A percentile compares a stretch with the other conserved stretches of the same genome.
Conservation (phyloP, 1,140 invertebrate genomes). For the Zaprionus nigranus region DNA sequence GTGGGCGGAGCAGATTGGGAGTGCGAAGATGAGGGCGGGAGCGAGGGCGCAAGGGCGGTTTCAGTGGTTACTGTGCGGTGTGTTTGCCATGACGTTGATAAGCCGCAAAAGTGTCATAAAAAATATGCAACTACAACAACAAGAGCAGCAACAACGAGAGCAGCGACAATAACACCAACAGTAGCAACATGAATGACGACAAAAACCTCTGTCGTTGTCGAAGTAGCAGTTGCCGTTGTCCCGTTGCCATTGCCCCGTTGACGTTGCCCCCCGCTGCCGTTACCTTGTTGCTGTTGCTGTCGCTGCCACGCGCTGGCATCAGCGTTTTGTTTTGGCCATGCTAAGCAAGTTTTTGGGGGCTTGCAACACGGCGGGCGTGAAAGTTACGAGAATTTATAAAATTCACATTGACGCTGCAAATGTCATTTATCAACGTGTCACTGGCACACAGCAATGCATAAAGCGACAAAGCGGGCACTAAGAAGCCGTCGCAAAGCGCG, state of each 20-base stretch:
- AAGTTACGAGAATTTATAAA: constrained; percentile 82
- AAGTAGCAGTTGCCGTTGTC: background rate
- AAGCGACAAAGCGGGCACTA: constrained; percentile 4
- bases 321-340: constrained; percentile 74
- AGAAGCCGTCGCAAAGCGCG: background rate
- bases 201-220: constrained; percentile 31
- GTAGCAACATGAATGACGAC: background rate
- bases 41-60: constrained; percentile 42
- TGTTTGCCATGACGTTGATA: constrained; percentile 78
- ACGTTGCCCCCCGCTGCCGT: no score
- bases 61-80: constrained; percentile 57
- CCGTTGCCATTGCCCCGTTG: no score
- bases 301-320: constrained; percentile 45
- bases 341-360: constrained; percentile 49
- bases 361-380: constrained; percentile 55
- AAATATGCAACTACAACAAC: constrained; percentile 68
- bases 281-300: no score
- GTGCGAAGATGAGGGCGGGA: background rate
- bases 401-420: constrained; percentile 81
- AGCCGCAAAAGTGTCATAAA: constrained; percentile 81
- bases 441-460: constrained; percentile 53
- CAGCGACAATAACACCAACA: constrained; percentile 15
- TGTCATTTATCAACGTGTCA: constrained; percentile 82
- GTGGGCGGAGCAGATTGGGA: background rate
- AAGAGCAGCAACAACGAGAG: constrained; percentile 24